A percentile compares a stretch with the other conserved stretches of the same genome.
Evolutionary conservation across 2,888 invertebrate genomes (phyloP).

Genomic region (Synanthedon tipuliformis): DNA sequence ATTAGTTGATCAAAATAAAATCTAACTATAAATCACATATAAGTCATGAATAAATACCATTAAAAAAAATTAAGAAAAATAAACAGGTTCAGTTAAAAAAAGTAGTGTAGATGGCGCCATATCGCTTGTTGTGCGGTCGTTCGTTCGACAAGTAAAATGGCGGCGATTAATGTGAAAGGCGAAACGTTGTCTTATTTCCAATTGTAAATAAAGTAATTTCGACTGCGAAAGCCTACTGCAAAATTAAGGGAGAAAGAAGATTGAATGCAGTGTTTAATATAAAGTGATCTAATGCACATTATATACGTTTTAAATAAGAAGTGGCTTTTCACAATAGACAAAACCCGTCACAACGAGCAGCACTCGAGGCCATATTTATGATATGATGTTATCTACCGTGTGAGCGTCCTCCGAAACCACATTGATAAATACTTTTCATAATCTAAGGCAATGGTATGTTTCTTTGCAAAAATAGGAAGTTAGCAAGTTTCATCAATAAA

Average conservation of each 20-base stretch:
- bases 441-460: conserved; percentile 62
- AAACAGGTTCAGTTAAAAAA: conserved; percentile 4
- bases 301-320: conserved; percentile 24
- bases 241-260: conserved; percentile 27
- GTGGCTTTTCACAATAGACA: conserved; percentile 63
- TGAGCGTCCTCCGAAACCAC: conserved; percentile 64
- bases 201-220: conserved; percentile 64
- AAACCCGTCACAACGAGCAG: conserved; percentile 67
- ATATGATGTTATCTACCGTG: conserved; percentile 72
- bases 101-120: conserved; percentile 73
- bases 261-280: conserved; percentile 34
- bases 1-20: conserved; percentile 10
- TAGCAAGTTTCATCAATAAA: conserved; percentile 19
- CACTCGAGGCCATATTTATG: conserved; percentile 76
- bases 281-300: conserved; percentile 39
- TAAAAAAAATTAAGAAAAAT: too few relatives aligned
- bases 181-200: conserved; percentile 67
- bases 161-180: conserved; percentile 76
- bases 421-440: conserved; percentile 54
- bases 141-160: conserved; percentile 74
- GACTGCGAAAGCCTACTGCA: conserved; percentile 34
- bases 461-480: conserved; percentile 20
- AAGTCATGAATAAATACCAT: too few relatives aligned
- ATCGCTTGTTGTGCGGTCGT: conserved; percentile 72
- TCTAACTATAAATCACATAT: too few relatives aligned